Base-by-base conservation (phyloP, 2,888 invertebrate genomes). In the Apotomis betuletana region DNA sequence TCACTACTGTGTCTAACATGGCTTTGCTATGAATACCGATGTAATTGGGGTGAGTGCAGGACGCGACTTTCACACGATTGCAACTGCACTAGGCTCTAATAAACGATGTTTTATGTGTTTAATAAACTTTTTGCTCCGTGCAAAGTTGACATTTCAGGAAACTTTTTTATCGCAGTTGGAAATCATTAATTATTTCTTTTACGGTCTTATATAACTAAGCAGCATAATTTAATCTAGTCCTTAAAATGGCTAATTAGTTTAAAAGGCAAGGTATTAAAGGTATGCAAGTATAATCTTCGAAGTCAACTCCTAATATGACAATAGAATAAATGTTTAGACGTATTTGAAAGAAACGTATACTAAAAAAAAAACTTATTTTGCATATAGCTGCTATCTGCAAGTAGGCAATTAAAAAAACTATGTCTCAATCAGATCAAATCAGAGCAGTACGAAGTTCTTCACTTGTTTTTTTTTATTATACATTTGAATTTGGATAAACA, bases 41-140 rank as follows among this genome's bases (percentile, higher is more conserved):
- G 82, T 87, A 88, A 89, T 89, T 87, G 86, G 90, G 90, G 90
- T 87, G 85, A 84, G 78, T 83, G 82, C 81, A 83, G 85, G 85
- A 85, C 86, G 81, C 78, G 75, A 90, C 90, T 90, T 92, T 92
- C 92, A 91, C 92, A 92, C 92, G 86, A 77, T 76, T 77, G 77
- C 79, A 77, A 83, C 78, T 78, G 78, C 77, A 80, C 79, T 79
- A 79, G 75, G 72, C 69, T 69, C 77, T 77, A 78, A 77, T 79
- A 77, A 75, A 77, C 68, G 67, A 70, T 74, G 75, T 77, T 79
- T 77, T 75, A 74, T 78, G 75, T 36, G 51, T 72, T 76, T 77
- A 74, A 67, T 74, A 74, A 64, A 77, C 73, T 83, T 83, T 82
- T 83, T 83, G 77, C 75, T 36, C 68, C 54, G 73, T 69, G 77